phyloP scores from a whole-genome alignment of 2,797 vertebrate genomes.

The Capromys pilorides region DNA sequence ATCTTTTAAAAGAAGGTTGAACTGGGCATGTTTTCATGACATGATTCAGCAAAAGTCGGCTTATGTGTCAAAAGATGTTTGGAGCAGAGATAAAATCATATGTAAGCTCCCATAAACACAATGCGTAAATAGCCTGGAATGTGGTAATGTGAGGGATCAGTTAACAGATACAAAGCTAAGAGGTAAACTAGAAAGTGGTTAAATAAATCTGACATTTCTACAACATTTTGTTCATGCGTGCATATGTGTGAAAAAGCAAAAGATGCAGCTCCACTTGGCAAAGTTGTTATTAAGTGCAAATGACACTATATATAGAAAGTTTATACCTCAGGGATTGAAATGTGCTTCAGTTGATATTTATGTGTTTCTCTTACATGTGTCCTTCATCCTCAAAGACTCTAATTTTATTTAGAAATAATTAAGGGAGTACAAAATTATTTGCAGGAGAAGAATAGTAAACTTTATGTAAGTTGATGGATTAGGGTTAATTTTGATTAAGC shows the following conservation, averaged over 20 bases:
- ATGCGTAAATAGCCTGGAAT: not conserved
- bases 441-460: not conserved
- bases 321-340: not conserved
- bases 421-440: not conserved
- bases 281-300: not conserved
- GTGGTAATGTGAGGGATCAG: fast-evolving
- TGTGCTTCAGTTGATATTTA: not conserved
- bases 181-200: not conserved
- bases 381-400: not conserved
- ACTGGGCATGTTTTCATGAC: not conserved
- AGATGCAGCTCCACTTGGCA: not conserved
- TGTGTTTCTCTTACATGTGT: not conserved
- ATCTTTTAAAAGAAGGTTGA: not conserved
- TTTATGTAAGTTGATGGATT: not conserved
- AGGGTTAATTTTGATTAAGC: not conserved
- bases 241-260: not conserved
- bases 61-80: not conserved
- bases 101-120: not conserved
- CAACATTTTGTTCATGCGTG: not conserved
- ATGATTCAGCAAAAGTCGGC: not conserved
- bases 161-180: not conserved
- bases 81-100: not conserved
- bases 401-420: not conserved
- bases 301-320: not conserved
- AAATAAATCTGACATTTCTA: not conserved